Evolutionary conservation across 1,140 invertebrate species (phyloP), one percentile per base, ranked within the genome.

Genomic region (Listronotus oregonensis): DNA sequence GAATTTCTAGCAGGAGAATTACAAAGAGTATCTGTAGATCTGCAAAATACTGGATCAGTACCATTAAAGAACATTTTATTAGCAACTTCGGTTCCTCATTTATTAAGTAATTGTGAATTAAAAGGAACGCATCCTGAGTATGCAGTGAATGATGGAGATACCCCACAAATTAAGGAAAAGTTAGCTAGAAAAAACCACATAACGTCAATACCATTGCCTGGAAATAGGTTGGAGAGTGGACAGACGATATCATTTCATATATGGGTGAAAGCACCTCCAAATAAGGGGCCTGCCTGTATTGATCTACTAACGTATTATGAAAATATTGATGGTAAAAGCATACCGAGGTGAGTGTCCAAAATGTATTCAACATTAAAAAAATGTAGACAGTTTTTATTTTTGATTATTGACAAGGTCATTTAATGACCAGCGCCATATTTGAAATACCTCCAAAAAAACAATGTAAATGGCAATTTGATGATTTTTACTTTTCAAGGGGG

Each of bases 251-350:
- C 80, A 17, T 77, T 87, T 52, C 82, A 83, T 18, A 79, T 90
- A 68, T 90, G 88, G 87, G 78, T 91, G 11, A 83, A 86, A 69
- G 89, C 89, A 0, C 87, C 88, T 6, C 82, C 85, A 62, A 78
- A 82, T 40, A 85, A 85, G 27, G 89, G 89, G 5, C 80, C 81
- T 10, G 85, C 88, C 71, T 80, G 81, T 6, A 75, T 91, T 17
- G 84, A 90, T 72, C 77, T 92, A 58, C 77, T 92, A 32, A 89
- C 91, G 73, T 91, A 91, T 74, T 92, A 92, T 75, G 86, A 89
- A 71, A 84, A 87, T 71, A 77, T 79, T 0, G 71, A 81, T 34
- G 51, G 70, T 2, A 82, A 80, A 67, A 74, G 78, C 64, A 69
- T 78, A 64, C 77, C 83, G 6, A 82, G 78, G 61, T 81, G 78